Percentiles rank a stretch among this genome's conserved stretches.
phyloP scores from a whole-genome alignment of 1,140 invertebrate genomes.

The Plutomurus gul region DNA sequence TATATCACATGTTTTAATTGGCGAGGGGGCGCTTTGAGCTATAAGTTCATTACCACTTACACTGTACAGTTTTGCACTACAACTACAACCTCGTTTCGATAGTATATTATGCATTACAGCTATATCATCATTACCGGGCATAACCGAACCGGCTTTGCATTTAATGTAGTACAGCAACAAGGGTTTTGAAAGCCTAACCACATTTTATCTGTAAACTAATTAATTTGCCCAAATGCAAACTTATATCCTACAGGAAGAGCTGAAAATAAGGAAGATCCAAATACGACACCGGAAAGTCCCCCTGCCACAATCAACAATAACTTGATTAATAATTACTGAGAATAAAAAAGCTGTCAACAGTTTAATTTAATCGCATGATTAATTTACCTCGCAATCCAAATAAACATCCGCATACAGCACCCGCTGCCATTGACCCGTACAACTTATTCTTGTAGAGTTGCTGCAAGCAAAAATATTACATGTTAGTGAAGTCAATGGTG shows the following conservation, averaged over 20 bases:
- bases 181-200: background rate
- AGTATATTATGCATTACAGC: too few species aligned
- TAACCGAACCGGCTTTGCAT: too few species aligned
- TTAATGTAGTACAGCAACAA: too few species aligned
- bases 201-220: background rate
- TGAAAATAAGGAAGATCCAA: background rate
- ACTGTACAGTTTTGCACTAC: too few species aligned
- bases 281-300: background rate
- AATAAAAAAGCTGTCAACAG: background rate
- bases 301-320: background rate
- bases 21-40: too few species aligned
- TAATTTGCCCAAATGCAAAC: background rate
- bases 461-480: background rate
- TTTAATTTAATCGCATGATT: background rate
- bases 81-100: too few species aligned
- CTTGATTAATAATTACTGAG: background rate
- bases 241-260: background rate
- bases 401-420: conserved; percentile 7
- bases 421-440: conserved; percentile 21
- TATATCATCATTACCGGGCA: too few species aligned
- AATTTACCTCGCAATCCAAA: conserved; percentile 33
- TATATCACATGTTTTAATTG: too few species aligned
- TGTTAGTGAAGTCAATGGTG: background rate
- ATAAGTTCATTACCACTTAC: too few species aligned
- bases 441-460: conserved; percentile 9